Base-by-base conservation (phyloP, 2,888 invertebrate genomes). In the Ptilodon capucinus region DNA sequence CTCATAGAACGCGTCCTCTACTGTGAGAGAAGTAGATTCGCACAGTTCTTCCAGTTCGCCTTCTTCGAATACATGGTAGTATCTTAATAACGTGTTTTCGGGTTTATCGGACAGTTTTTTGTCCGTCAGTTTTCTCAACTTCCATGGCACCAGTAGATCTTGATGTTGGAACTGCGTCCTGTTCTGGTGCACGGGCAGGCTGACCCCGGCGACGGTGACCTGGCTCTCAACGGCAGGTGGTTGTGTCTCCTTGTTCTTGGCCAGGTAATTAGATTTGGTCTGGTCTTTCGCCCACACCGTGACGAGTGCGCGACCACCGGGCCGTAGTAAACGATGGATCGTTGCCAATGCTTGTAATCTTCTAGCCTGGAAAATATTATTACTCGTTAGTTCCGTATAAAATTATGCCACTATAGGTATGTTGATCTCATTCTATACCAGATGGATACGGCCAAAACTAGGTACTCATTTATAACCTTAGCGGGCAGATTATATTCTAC, bases 221-320 rank as follows among this genome's bases (percentile, higher is more conserved):
- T 65, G 63, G 4, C 74, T 48, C 43, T 56, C 55, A 4, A 25
- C n/a, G 60, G 48, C 81, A 70, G 30, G 71, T 58, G 25, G 58
- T 13, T 34, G 68, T 66, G 8, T 69, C 14, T 51, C 55, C 65
- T 80, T 75, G 49, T 56, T 68, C 67, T 86, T 74, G 42, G 68
- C 67, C 2, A 87, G 66, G 54, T 92, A 90, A 46, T 84, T 91
- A 36, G 95, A 92, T 52, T 89, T 93, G 2, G 92, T 91, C 83
- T 98, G 98, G 75, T 98, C 95, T 80, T 96, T 95, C 0, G 99
- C 98, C 99, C 99, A 99, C 0, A 99, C 99, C 60, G 99, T 98
- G 50, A 99, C 94, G 4, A 99, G 89, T 2, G 95, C 95, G 55
- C 86, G 89, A 0, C 99, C 99, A 0, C 93, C 94, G 0, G 90